These are phyloP conservation scores for Axinella damicornis DNA, from an alignment of 37 sponge, comb jelly and placozoan genomes.

Conservation along the genomic window DNA sequence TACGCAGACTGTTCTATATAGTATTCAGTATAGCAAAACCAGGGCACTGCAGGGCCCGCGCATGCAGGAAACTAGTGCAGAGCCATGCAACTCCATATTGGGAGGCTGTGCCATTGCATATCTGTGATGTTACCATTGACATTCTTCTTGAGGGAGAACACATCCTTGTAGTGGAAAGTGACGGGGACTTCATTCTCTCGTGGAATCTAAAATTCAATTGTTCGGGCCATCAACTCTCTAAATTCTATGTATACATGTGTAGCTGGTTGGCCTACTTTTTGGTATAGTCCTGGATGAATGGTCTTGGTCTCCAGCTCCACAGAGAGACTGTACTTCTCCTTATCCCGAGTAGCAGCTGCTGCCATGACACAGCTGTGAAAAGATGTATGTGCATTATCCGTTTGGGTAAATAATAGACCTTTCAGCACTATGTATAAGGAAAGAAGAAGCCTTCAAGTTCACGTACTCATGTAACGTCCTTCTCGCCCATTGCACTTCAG, in stretches of 20 bases:
- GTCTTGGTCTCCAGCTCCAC: slow-evolving; percentile 19
- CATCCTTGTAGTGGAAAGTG: slow-evolving; percentile 43
- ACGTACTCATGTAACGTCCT: slow-evolving; percentile 44
- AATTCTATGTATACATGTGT: too few species aligned
- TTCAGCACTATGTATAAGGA: too few species aligned
- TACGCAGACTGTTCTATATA: too few species aligned
- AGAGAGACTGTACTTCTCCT: slow-evolving; percentile 33
- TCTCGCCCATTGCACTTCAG: slow-evolving; percentile 36
- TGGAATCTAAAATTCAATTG: slow-evolving; percentile 26
- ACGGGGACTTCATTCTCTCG: slow-evolving; percentile 15
- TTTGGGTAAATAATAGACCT: too few species aligned
- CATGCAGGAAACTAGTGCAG: too few species aligned
- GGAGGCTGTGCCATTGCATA: too few species aligned
- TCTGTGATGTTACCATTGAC: slow-evolving; percentile 16
- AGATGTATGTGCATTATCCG: too few species aligned
- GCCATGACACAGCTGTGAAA: slow-evolving; percentile 38
- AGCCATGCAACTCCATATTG: too few species aligned
- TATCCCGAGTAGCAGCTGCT: slow-evolving; percentile 36
- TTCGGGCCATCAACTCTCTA: too few species aligned
- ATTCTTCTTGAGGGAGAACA: slow-evolving; percentile 35
- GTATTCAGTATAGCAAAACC: too few species aligned
- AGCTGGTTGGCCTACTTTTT: slow-evolving; percentile 25
- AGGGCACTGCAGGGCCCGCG: too few species aligned
- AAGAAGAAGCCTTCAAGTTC: too few species aligned
- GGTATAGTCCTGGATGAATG: slow-evolving; percentile 1